Evolutionary conservation across 2,888 invertebrate genomes (phyloP).

Genomic region (Adela reaumurella): DNA sequence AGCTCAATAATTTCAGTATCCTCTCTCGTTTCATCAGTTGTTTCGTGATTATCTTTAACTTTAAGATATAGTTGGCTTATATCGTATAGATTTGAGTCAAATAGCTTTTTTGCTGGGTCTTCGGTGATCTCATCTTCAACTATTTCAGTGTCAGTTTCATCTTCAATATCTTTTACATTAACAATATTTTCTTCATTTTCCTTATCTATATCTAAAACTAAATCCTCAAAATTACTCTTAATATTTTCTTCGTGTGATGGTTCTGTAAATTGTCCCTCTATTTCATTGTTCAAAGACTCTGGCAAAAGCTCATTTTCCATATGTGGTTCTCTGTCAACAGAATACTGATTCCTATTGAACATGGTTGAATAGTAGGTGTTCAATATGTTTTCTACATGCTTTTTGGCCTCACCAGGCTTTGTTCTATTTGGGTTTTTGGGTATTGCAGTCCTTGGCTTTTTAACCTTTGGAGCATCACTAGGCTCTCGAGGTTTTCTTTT

Average conservation of each 20-base stretch:
- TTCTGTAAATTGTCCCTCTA: too few relatives aligned
- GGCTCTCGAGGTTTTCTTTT: background rate
- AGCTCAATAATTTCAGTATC: background rate
- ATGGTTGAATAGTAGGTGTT: too few relatives aligned
- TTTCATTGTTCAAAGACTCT: too few relatives aligned
- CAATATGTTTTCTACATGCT: too few relatives aligned
- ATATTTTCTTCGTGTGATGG: too few relatives aligned
- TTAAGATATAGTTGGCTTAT: background rate
- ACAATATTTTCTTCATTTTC: background rate
- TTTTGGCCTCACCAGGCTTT: background rate
- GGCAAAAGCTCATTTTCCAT: too few relatives aligned
- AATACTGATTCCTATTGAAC: too few relatives aligned
- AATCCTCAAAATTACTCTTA: too few relatives aligned
- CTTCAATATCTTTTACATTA: background rate
- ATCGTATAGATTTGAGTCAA: background rate
- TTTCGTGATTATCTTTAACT: background rate
- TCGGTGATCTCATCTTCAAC: too few relatives aligned
- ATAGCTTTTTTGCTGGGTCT: background rate
- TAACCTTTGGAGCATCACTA: background rate
- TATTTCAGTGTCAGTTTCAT: background rate
- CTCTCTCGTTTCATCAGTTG: background rate
- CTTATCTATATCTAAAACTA: too few relatives aligned
- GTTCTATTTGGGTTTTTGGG: background rate
- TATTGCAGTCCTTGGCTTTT: background rate
- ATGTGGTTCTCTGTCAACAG: too few relatives aligned